A percentile compares a stretch with the other conserved stretches of the same genome.
phyloP scores from a whole-genome alignment of 2,113 vertebrate species.

The Heterotis niloticus region DNA sequence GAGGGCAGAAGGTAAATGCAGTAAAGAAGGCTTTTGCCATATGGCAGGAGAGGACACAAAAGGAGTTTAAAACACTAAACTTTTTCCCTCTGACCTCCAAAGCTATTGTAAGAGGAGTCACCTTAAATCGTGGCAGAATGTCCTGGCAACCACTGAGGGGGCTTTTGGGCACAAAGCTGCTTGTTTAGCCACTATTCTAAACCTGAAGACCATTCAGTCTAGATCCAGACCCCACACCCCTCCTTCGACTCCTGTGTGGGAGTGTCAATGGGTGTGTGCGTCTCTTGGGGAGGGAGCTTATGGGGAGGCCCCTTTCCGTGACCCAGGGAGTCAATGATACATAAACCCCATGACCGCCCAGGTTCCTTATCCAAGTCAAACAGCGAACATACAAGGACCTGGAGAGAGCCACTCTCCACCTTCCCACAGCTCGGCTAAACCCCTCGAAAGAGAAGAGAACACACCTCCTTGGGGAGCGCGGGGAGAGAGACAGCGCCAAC shows the following conservation, averaged over 20 bases:
- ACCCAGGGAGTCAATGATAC: conserved; percentile 69
- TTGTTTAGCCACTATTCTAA: conserved; percentile 64
- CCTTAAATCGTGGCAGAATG: conserved; percentile 45
- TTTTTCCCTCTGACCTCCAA: conserved; percentile 27
- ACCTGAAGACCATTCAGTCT: conserved; percentile 42
- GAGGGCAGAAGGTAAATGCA: conserved; percentile 10
- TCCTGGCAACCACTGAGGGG: conserved; percentile 50
- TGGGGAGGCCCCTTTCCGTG: conserved; percentile 58
- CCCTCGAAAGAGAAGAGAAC: conserved; percentile 48
- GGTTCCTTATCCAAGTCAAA: conserved; percentile 67
- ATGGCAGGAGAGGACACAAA: conserved; percentile 46
- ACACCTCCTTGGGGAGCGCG: conserved; percentile 56
- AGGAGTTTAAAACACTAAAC: conserved; percentile 49
- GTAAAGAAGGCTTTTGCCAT: neutral
- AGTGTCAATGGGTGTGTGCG: conserved; percentile 32
- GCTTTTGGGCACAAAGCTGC: conserved; percentile 57
- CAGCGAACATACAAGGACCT: conserved; percentile 63
- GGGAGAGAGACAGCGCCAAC: conserved; percentile 60
- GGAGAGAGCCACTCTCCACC: conserved; percentile 53
- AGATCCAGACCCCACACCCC: neutral
- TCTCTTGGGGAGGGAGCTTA: conserved; percentile 17
- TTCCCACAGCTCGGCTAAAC: conserved; percentile 59
- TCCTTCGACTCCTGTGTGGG: conserved; percentile 23
- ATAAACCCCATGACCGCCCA: conserved; percentile 81
- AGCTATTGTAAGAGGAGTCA: neutral